phyloP scores from a whole-genome alignment of 2,888 invertebrate species.

The Dasysyrphus albostriatus region DNA sequence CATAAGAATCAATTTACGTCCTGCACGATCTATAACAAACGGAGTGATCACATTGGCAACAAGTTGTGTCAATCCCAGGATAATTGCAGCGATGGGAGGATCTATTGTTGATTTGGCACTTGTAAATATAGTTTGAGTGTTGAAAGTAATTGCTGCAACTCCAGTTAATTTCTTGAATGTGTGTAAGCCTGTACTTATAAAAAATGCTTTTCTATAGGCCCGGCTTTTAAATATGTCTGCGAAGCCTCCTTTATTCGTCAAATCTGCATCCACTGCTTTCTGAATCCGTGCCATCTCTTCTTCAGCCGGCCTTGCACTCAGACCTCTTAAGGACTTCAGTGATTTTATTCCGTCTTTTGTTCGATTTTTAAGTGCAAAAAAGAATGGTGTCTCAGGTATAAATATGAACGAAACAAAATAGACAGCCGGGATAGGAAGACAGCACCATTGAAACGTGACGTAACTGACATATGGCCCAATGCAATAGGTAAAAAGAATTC shows the following conservation, averaged over 20 bases:
- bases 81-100: slow-evolving; percentile 88
- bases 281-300: slow-evolving; percentile 87
- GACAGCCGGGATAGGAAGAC: slow-evolving; percentile 86
- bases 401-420: slow-evolving; percentile 85
- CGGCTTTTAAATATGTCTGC: slow-evolving; percentile 87
- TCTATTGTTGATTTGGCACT: slow-evolving; percentile 87
- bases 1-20: slow-evolving; percentile 89
- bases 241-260: slow-evolving; percentile 82
- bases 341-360: slow-evolving; percentile 86
- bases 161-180: slow-evolving; percentile 93
- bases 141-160: slow-evolving; percentile 92
- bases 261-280: slow-evolving; percentile 84
- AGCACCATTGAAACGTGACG: slow-evolving; percentile 87
- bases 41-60: slow-evolving; percentile 89
- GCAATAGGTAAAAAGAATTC: slow-evolving; percentile 88
- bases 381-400: slow-evolving; percentile 93
- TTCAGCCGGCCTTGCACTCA: slow-evolving; percentile 86
- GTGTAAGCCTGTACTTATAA: slow-evolving; percentile 89
- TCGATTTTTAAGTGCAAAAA: slow-evolving; percentile 86
- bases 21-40: slow-evolving; percentile 91
- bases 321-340: slow-evolving; percentile 88
- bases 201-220: slow-evolving; percentile 90
- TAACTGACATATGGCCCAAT: slow-evolving; percentile 90
- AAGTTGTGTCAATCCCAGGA: slow-evolving; percentile 89
- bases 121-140: slow-evolving; percentile 89